phyloP scores from a whole-genome alignment of 1,140 invertebrate genomes.

The Heliothis subflexa region DNA sequence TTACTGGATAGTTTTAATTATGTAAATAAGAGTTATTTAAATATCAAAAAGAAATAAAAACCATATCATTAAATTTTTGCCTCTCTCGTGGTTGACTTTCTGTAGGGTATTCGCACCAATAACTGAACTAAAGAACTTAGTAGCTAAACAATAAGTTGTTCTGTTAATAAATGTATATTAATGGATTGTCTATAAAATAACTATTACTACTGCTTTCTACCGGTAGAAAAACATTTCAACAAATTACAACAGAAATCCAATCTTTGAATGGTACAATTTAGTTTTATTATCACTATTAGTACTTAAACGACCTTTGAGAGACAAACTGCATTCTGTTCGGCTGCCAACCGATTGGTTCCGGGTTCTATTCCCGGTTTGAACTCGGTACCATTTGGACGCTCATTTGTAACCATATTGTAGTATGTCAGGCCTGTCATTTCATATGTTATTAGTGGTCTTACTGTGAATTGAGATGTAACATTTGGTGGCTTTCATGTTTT shows the following conservation, averaged over 20 bases:
- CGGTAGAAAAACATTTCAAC: neutral
- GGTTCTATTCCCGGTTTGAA: constrained; percentile 31
- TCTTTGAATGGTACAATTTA: neutral
- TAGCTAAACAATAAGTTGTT: neutral
- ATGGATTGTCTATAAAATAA: neutral
- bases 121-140: neutral
- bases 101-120: neutral
- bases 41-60: no score
- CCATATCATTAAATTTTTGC: no score
- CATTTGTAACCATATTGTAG: constrained; percentile 3
- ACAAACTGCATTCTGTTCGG: constrained; percentile 28
- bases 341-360: constrained; percentile 31
- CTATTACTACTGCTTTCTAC: neutral
- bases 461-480: neutral
- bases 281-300: constrained; percentile 27
- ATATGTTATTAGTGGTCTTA: neutral
- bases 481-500: neutral
- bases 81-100: no score
- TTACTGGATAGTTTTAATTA: no score
- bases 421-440: neutral
- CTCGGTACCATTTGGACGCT: neutral
- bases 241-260: constrained; percentile 26
- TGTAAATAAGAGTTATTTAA: no score
- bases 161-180: no score
- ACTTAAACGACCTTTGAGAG: constrained; percentile 33